These are phyloP conservation scores for Halocynthia roretzi DNA, from an alignment of 23 tunicate species.

Conservation along the genomic window DNA sequence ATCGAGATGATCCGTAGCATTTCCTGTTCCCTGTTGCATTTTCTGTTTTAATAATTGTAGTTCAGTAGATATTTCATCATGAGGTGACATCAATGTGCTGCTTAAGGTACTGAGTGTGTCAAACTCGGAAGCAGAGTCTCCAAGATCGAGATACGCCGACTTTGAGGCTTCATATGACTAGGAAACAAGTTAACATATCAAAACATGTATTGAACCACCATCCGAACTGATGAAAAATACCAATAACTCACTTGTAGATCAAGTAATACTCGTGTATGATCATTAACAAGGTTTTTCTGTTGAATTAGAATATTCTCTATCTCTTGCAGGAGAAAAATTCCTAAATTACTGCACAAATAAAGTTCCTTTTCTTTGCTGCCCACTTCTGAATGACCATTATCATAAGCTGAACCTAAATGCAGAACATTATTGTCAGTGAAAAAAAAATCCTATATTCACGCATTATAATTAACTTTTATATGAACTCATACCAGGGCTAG, in stretches of 20 bases:
- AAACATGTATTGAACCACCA: background rate
- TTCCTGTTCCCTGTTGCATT: background rate
- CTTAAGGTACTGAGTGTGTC: constrained; percentile 19
- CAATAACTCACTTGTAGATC: constrained; percentile 63
- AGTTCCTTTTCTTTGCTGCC: constrained; percentile 64
- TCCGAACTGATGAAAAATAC: background rate
- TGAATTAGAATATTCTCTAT: constrained; percentile 59
- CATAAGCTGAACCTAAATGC: no score
- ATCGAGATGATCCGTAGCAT: background rate
- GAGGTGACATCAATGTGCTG: background rate
- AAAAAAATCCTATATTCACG: no score
- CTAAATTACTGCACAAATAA: constrained; percentile 66
- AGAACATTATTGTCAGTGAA: no score
- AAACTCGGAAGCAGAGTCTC: constrained; percentile 24
- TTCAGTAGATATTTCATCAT: constrained; percentile 5
- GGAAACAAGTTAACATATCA: background rate
- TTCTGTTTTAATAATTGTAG: background rate
- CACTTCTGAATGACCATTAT: constrained; percentile 26
- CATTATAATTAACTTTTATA: background rate
- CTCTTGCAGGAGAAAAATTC: constrained; percentile 73
- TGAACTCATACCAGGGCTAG: background rate
- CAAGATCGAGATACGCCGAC: constrained; percentile 50
- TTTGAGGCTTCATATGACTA: constrained; percentile 31
- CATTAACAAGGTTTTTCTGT: constrained; percentile 56
- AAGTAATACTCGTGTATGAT: constrained; percentile 61